Conservation (phyloP, 1,140 invertebrate species). For the Dermatophagoides farinae region DNA sequence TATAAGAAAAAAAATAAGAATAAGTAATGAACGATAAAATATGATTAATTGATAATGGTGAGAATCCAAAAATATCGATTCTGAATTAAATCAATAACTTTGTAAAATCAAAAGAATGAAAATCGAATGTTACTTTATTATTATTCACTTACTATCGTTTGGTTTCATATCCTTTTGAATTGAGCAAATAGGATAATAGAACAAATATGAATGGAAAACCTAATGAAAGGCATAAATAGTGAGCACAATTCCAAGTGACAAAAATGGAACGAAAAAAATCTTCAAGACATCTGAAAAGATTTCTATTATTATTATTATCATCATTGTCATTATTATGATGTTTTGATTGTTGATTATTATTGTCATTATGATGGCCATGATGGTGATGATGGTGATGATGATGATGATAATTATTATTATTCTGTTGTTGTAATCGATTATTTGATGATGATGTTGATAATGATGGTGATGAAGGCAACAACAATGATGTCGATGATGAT, state of each 20-base stretch:
- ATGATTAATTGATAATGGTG: background rate
- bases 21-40: constrained; percentile 4
- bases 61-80: background rate
- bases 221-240: constrained; percentile 17
- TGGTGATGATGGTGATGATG: background rate
- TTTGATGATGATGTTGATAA: background rate
- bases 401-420: background rate
- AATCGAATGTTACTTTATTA: background rate
- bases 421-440: background rate
- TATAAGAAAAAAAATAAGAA: constrained; percentile 10
- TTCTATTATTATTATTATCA: background rate
- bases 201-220: constrained; percentile 16
- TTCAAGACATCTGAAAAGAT: background rate
- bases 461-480: background rate
- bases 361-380: background rate
- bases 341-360: background rate
- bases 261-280: background rate
- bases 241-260: constrained; percentile 2
- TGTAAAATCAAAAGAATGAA: background rate
- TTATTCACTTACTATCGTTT: constrained; percentile 31
- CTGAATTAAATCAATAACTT: background rate
- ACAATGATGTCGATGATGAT: background rate
- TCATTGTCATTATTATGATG: background rate
- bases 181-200: constrained; percentile 35
- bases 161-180: constrained; percentile 42